Conservation (phyloP, 2,113 vertebrate species). For the Thamnophis sirtalis region DNA sequence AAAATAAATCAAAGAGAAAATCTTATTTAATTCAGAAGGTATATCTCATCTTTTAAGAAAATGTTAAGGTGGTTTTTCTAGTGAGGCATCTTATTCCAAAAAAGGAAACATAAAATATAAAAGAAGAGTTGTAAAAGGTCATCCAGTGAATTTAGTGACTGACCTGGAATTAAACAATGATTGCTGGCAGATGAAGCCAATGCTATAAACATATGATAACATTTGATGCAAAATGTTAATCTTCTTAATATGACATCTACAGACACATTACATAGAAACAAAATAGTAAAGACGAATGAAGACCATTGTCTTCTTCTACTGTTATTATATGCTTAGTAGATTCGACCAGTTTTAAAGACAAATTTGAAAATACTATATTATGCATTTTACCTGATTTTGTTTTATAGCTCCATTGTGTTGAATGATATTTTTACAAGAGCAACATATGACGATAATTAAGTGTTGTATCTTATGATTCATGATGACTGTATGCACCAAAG, state of each 20-base stretch:
- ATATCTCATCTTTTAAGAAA: neutral
- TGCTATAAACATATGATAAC: neutral
- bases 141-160: neutral
- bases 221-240: neutral
- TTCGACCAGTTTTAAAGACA: neutral
- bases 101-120: neutral
- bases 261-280: neutral
- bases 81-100: neutral
- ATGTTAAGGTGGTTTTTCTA: neutral
- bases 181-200: neutral
- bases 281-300: neutral
- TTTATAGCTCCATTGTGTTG: neutral
- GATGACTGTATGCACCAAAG: too few relatives aligned
- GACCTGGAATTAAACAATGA: neutral
- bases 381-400: neutral
- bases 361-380: neutral
- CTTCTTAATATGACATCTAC: neutral
- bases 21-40: neutral
- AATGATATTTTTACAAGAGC: neutral
- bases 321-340: neutral
- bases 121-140: neutral
- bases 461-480: too few relatives aligned
- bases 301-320: constrained; percentile 37
- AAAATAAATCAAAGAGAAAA: neutral
- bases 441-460: neutral